Conservation (phyloP, 1,140 invertebrate species). For the Orussus abietinus region DNA sequence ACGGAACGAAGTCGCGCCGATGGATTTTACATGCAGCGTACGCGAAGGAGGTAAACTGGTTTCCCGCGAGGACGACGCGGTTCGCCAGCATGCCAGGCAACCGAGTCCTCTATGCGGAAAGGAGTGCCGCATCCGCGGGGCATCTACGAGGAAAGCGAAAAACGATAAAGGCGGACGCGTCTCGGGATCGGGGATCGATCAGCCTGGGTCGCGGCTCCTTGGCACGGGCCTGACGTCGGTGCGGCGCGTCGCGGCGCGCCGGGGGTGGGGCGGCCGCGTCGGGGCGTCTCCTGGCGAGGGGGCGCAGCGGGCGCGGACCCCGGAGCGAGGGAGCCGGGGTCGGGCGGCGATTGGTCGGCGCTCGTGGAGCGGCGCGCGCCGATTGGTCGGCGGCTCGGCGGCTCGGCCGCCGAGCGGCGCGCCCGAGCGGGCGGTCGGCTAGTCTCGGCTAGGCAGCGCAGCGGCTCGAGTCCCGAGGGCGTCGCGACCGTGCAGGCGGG, state of each 20-base stretch:
- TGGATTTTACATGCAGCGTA: too few relatives aligned
- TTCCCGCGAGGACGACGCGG: too few relatives aligned
- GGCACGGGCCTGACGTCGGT: background rate
- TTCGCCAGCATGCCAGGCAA: too few relatives aligned
- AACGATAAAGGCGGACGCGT: too few relatives aligned
- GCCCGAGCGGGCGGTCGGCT: slow-evolving; percentile 5
- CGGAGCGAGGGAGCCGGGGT: slow-evolving; percentile 19
- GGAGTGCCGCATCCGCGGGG: too few relatives aligned
- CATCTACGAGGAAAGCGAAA: too few relatives aligned
- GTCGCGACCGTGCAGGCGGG: slow-evolving; percentile 28
- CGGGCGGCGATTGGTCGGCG: slow-evolving; percentile 31
- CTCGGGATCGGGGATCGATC: too few relatives aligned
- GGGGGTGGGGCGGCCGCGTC: slow-evolving; percentile 32
- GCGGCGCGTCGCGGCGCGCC: slow-evolving; percentile 5
- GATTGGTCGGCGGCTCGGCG: background rate
- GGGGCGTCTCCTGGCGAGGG: slow-evolving; percentile 46
- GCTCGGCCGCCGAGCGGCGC: background rate
- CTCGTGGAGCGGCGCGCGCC: slow-evolving; percentile 4
- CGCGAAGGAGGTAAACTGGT: too few relatives aligned
- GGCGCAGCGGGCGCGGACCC: slow-evolving; percentile 9
- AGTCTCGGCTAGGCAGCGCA: too few relatives aligned
- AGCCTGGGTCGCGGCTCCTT: too few relatives aligned
- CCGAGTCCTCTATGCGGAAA: too few relatives aligned
- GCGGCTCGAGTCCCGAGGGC: slow-evolving; percentile 18
- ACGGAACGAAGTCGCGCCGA: too few relatives aligned